Conservation (phyloP, 2,888 invertebrate species). For the Cactoblastis cactorum region DNA sequence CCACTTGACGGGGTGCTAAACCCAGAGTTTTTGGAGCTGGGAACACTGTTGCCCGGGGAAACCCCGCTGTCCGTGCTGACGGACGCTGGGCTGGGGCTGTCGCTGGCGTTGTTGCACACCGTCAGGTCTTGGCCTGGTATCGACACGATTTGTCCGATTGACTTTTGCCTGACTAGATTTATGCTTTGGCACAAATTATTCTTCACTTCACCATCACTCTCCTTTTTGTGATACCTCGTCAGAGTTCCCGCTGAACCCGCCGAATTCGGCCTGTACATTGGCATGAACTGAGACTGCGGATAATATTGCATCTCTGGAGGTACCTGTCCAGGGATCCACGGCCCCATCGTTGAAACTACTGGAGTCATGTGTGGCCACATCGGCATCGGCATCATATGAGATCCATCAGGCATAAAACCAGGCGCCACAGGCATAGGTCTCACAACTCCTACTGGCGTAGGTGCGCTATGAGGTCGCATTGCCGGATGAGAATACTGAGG, state of each 20-base stretch:
- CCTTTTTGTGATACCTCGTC: conserved; percentile 68
- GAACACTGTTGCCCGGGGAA: conserved; percentile 65
- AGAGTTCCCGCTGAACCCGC: conserved; percentile 72
- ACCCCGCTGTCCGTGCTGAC: conserved; percentile 70
- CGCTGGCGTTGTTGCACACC: conserved; percentile 64
- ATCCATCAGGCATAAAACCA: conserved; percentile 53
- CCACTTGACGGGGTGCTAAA: conserved; percentile 47
- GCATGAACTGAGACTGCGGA: conserved; percentile 65
- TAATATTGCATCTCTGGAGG: conserved; percentile 69
- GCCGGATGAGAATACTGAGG: conserved; percentile 58
- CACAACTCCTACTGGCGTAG: conserved; percentile 56
- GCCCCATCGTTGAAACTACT: conserved; percentile 57
- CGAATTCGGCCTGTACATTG: conserved; percentile 68
- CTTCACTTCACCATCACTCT: conserved; percentile 54
- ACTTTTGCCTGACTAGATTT: conserved; percentile 74
- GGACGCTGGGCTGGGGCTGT: conserved; percentile 68
- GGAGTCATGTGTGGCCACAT: conserved; percentile 67
- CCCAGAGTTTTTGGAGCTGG: conserved; percentile 60
- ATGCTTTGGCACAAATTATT: conserved; percentile 74
- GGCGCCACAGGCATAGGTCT: conserved; percentile 55
- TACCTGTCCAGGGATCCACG: conserved; percentile 59
- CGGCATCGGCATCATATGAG: conserved; percentile 65
- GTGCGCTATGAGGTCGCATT: conserved; percentile 64
- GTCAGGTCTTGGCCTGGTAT: conserved; percentile 68
- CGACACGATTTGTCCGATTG: conserved; percentile 72